Conservation (phyloP, 2,113 vertebrate species). For the Sarotherodon lohbergeri region DNA sequence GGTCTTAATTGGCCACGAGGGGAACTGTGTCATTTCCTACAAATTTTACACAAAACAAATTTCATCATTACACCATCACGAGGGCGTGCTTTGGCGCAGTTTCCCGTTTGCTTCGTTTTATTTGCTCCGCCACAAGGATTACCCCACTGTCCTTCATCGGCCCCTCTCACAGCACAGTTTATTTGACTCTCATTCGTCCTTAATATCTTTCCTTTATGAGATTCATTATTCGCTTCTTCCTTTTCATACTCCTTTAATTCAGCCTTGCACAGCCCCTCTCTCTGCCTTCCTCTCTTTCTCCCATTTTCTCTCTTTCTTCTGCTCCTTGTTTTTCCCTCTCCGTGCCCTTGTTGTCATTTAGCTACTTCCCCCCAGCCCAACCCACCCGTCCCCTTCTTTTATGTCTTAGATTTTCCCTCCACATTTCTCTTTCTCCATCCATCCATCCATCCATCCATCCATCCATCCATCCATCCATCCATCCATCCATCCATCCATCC, state of each 20-base stretch:
- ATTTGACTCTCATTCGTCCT: constrained; percentile 52
- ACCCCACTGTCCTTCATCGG: constrained; percentile 50
- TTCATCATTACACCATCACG: constrained; percentile 16
- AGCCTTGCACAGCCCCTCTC: constrained; percentile 4
- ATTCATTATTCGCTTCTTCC: constrained; percentile 52
- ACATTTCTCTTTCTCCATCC: background rate
- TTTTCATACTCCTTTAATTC: constrained; percentile 41
- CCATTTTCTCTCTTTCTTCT: background rate
- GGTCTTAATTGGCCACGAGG: background rate
- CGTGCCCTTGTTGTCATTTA: constrained; percentile 58
- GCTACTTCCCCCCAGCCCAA: constrained; percentile 1
- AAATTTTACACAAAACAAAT: constrained; percentile 34
- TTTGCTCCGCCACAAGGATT: constrained; percentile 14
- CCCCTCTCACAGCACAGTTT: constrained; percentile 39
- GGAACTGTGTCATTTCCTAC: constrained; percentile 10
- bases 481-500: constrained; percentile 9
- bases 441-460: background rate
- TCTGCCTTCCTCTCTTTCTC: background rate
- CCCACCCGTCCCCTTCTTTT: constrained; percentile 10
- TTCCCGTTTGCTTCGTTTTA: constrained; percentile 41
- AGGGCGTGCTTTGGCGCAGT: constrained; percentile 10
- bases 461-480: constrained; percentile 2
- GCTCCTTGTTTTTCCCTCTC: constrained; percentile 38
- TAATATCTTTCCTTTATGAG: constrained; percentile 58
- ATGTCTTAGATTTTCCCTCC: background rate